A percentile compares a stretch with the other conserved stretches of the same genome.
Evolutionary conservation across 2,797 vertebrate genomes (phyloP).

Genomic region (Psittacula derbiana): DNA sequence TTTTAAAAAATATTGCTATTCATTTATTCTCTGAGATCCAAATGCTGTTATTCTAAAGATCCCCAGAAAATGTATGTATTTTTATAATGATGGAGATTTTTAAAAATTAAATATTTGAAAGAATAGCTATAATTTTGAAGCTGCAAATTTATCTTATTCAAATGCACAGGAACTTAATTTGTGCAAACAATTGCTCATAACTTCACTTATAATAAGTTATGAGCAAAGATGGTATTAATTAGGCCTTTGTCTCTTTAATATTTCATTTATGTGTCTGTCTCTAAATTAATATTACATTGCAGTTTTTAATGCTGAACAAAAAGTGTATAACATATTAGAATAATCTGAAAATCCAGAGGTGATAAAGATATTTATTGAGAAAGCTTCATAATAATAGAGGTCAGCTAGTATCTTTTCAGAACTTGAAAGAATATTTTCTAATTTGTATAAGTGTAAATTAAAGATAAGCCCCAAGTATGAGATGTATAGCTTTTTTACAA

Average conservation of each 20-base stretch:
- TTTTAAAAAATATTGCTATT: not conserved
- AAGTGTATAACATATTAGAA: not conserved
- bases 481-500: not conserved
- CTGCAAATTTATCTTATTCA: conserved; percentile 22
- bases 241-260: not conserved
- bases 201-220: not conserved
- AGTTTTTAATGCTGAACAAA: conserved; percentile 6
- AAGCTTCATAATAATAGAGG: not conserved
- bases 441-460: not conserved
- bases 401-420: not conserved
- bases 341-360: not conserved
- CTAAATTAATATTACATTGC: not conserved
- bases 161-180: conserved; percentile 14
- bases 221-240: not conserved
- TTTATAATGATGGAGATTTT: not conserved
- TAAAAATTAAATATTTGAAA: conserved; percentile 13
- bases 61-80: not conserved
- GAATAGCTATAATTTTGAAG: not conserved
- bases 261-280: conserved; percentile 7
- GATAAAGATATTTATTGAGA: not conserved
- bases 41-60: not conserved
- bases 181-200: conserved; percentile 16
- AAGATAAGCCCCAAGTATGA: not conserved
- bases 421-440: not conserved
- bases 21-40: not conserved